Evolutionary conservation across 2,888 invertebrate genomes (phyloP), one percentile per base, ranked within the genome.

Genomic region (Drosophila lacicola): DNA sequence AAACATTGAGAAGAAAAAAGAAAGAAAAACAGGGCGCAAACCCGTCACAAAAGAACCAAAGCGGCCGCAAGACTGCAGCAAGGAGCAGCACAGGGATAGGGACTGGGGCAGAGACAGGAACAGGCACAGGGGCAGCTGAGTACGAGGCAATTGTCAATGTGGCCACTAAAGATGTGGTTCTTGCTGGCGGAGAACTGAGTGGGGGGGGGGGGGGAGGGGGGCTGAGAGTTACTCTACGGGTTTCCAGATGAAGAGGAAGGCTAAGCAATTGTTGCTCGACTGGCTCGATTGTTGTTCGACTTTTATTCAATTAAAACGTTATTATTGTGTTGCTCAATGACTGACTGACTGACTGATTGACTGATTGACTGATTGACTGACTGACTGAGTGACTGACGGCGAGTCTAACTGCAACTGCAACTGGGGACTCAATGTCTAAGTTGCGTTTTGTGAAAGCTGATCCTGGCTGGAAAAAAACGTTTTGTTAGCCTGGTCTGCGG

Each of bases 271-370:
- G 85, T 81, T 78, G 86, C 66, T 73, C 57, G 74, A 87, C 81
- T 84, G 70, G 64, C 37, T 63, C 62, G 63, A 63, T 57, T 57
- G 71, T 46, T 56, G 67, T 55, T 64, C 66, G 57, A 34, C 77
- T 86, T 88, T 82, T 88, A 78, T 89, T 89, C 90, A 87, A 87
- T 87, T 90, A 87, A 90, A 89, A 87, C 73, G 86, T 85, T 87
- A 85, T 89, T 87, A 90, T 84, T 82, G 88, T 89, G 68, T 86
- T 67, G 51, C 70, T 76, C 58, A 75, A 54, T 60, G 65, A 65
- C 53, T 64, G 67, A 67, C 58, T 56, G 71, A 71, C 67, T 64
- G 75, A 44, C 46, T 41, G 63, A 66, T 13, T 61, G 78, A 73
- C 63, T 61, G 37, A 64, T 33, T 69, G 75, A 70, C 70, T 42